These are phyloP conservation scores for Characodon lateralis DNA, from an alignment of 2,797 vertebrate genomes.

Conservation along the genomic window DNA sequence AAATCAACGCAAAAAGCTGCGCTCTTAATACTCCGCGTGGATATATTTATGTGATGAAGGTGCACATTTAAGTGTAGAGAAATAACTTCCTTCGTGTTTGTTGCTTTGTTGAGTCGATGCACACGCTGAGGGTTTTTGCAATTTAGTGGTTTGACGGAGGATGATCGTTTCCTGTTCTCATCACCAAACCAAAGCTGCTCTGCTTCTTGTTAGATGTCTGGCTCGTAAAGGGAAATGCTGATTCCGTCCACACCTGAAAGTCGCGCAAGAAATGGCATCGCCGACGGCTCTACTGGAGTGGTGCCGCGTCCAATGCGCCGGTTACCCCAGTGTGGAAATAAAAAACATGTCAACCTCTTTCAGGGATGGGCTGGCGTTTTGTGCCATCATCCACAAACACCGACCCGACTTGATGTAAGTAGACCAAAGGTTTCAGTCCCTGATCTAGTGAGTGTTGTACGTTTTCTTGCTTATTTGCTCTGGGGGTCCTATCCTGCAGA, in stretches of 20 bases:
- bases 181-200: conserved; percentile 4
- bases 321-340: conserved; percentile 84
- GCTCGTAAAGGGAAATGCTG: background rate
- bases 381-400: conserved; percentile 89
- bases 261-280: conserved; percentile 42
- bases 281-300: conserved; percentile 62
- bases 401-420: conserved; percentile 89
- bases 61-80: background rate
- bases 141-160: background rate
- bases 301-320: conserved; percentile 83
- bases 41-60: background rate
- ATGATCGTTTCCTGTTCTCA: conserved; percentile 55
- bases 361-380: conserved; percentile 88
- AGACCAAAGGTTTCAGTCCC: background rate
- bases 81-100: conserved; percentile 16
- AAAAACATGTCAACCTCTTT: conserved; percentile 85
- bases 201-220: background rate
- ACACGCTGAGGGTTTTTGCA: background rate
- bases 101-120: background rate
- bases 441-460: background rate
- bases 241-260: conserved; percentile 12
- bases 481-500: too few species aligned
- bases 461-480: background rate
- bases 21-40: background rate
- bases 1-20: background rate